phyloP scores from a whole-genome alignment of 2,113 vertebrate species.

The Pedionomus torquatus region DNA sequence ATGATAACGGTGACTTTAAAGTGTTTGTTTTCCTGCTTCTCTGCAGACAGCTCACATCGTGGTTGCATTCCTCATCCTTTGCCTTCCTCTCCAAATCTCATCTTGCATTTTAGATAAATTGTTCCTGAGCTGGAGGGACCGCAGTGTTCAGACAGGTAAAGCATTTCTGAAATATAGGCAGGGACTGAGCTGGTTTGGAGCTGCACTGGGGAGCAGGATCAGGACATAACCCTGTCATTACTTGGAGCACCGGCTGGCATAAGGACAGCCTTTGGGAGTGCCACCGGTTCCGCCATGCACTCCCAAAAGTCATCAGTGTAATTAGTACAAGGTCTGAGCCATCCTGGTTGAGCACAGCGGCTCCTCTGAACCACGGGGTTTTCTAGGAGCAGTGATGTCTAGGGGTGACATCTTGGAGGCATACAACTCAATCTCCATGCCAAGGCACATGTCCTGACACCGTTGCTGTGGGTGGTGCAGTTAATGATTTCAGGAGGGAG shows the following conservation, averaged over 20 bases:
- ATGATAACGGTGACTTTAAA: conserved; percentile 8
- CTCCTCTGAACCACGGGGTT: neutral
- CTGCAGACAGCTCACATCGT: neutral
- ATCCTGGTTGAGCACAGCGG: neutral
- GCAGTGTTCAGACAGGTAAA: neutral
- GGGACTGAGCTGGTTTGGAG: neutral
- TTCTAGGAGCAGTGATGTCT: neutral
- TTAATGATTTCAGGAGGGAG: neutral
- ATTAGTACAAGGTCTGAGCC: neutral
- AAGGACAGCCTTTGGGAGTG: neutral
- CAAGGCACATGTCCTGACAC: neutral
- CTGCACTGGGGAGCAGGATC: rapidly evolving
- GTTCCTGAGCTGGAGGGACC: neutral
- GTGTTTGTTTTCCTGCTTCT: neutral
- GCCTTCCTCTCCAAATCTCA: neutral
- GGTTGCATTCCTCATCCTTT: neutral
- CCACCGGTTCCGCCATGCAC: neutral
- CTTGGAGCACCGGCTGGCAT: neutral
- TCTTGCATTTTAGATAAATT: neutral
- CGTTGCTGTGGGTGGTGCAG: neutral
- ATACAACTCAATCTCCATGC: neutral
- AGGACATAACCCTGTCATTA: neutral
- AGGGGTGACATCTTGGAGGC: neutral
- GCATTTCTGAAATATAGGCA: neutral
- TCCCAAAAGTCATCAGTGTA: neutral